A percentile compares a stretch with the other conserved stretches of the same genome.
Evolutionary conservation across 2,797 vertebrate species (phyloP).

Genomic region (Agapornis canus): DNA sequence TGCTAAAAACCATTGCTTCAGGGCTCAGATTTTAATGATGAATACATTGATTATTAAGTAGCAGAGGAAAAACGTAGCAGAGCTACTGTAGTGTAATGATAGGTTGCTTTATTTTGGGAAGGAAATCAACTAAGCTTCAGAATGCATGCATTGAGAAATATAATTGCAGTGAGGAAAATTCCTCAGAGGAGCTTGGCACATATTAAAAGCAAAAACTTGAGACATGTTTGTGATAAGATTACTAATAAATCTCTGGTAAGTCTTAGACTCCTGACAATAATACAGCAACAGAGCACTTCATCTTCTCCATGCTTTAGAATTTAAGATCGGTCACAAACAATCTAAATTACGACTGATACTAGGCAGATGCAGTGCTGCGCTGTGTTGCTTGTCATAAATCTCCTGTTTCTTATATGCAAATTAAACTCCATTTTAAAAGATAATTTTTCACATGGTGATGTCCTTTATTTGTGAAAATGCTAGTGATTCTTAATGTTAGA

Average conservation of each 20-base stretch:
- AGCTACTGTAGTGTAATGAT: conserved; percentile 80
- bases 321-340: conserved; percentile 90
- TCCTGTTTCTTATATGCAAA: conserved; percentile 90
- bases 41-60: conserved; percentile 90
- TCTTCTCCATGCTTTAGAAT: conserved; percentile 86
- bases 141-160: conserved; percentile 84
- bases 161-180: conserved; percentile 89
- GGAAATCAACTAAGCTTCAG: conserved; percentile 84
- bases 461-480: conserved; percentile 78
- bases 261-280: conserved; percentile 89
- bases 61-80: conserved; percentile 81
- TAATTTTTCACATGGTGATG: conserved; percentile 87
- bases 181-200: conserved; percentile 85
- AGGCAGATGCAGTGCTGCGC: conserved; percentile 81
- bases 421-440: conserved; percentile 91
- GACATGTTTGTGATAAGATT: conserved; percentile 94
- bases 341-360: conserved; percentile 87
- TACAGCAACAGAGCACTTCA: conserved; percentile 83
- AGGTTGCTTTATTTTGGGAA: conserved; percentile 88
- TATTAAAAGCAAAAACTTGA: conserved; percentile 94
- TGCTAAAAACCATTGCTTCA: conserved; percentile 90
- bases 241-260: conserved; percentile 87
- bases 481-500: conserved; percentile 66
- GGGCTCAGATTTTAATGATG: conserved; percentile 93
- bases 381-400: conserved; percentile 83